Base-by-base conservation (phyloP, 2,888 invertebrate genomes). In the Oegoconia quadripuncta region DNA sequence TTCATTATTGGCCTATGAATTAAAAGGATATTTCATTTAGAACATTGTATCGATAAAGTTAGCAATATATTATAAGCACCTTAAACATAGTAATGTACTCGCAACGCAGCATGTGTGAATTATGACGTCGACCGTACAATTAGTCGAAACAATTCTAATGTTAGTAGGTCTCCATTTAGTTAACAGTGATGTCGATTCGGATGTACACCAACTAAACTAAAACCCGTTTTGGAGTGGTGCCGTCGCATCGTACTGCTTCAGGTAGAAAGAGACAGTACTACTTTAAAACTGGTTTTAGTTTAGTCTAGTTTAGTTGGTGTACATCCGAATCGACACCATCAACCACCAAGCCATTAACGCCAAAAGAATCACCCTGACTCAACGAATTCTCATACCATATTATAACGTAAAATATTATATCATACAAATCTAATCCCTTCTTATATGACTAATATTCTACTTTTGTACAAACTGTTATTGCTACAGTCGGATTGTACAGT, bases 401-500 rank as follows among this genome's bases (percentile, higher is more conserved):
- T 46, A 52, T 26, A 6, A 14, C 15, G 15, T 15, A 31, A 42
- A 28, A 34, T 42, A 38, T 27, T 27, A 25, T 12, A 28, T 30
- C 22, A 31, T 37, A 29, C 36, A 28, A 28, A 8, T 8, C 1
- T 11, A 14, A 7, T 15, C 8, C 28, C 1, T 14, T 9, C 14
- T 42, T 48, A 46, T 42, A 43, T 63, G 63, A 64, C 63, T 64
- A 61, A 55, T 44, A 42, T 46, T 42, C 61, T 58, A 58, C 41
- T 59, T 68, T 70, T 70, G 70, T 70, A 70, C 69, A 69, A 53
- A 53, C 40, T 43, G 59, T 26, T 41, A 48, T 45, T 53, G 42
- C 33, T 40, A 30, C 30, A 36, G 44, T 41, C 46, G 32, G 39
- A 22, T 30, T 26, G 26, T 36, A 29, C 17, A 31, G n/a, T 20